Conservation (phyloP, 2,888 invertebrate species). For the Chloroclysta siterata region DNA sequence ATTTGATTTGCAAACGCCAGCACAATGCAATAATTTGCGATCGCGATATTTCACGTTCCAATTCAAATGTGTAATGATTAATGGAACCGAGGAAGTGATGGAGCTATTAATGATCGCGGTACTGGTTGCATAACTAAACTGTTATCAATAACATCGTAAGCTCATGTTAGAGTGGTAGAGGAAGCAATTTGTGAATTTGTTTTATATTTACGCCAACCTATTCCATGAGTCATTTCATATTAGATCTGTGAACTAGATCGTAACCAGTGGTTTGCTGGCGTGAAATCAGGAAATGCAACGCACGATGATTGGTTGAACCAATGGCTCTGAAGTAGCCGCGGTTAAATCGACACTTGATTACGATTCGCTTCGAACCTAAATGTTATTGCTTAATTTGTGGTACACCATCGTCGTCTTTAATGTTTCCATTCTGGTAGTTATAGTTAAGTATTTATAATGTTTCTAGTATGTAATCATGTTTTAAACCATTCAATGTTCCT, state of each 20-base stretch:
- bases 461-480: slow-evolving; percentile 16
- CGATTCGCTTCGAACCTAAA: slow-evolving; percentile 37
- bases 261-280: slow-evolving; percentile 55
- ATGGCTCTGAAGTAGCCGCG: slow-evolving; percentile 53
- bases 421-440: slow-evolving; percentile 26
- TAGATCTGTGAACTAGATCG: slow-evolving; percentile 57
- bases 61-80: slow-evolving; percentile 27
- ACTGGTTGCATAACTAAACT: slow-evolving; percentile 31
- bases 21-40: slow-evolving; percentile 37
- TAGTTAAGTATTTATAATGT: slow-evolving; percentile 17
- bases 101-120: slow-evolving; percentile 27
- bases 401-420: slow-evolving; percentile 21
- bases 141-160: slow-evolving; percentile 24
- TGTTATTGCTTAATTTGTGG: slow-evolving; percentile 34
- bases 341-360: slow-evolving; percentile 47
- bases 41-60: slow-evolving; percentile 29
- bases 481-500: slow-evolving; percentile 10
- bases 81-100: slow-evolving; percentile 20
- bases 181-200: slow-evolving; percentile 37
- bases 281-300: slow-evolving; percentile 65
- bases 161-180: slow-evolving; percentile 24
- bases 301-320: slow-evolving; percentile 58
- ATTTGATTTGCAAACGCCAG: slow-evolving; percentile 34
- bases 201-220: slow-evolving; percentile 41
- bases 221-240: slow-evolving; percentile 50